Conservation (phyloP, 2,888 invertebrate genomes). For the Diarsia mendica region DNA sequence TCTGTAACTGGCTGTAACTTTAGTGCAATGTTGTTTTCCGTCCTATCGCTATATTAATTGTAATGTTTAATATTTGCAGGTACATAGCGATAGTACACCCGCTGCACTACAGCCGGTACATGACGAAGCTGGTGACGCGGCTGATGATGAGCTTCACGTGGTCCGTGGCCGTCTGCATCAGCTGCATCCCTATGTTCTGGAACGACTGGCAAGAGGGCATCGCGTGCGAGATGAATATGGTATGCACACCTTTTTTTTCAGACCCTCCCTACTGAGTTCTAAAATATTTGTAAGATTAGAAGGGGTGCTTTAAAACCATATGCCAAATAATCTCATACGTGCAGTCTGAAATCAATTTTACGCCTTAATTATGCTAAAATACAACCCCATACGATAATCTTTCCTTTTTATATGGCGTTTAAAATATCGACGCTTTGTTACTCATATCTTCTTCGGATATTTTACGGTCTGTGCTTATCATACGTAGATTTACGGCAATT, state of each 20-base stretch:
- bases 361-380: not conserved
- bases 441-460: slow-evolving; percentile 6
- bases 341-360: slow-evolving; percentile 2
- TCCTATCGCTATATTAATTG: not conserved
- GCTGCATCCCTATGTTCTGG: slow-evolving; percentile 94
- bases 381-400: not conserved
- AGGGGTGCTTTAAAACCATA: not conserved
- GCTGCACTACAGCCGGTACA: slow-evolving; percentile 93
- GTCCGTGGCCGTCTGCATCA: slow-evolving; percentile 92
- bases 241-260: slow-evolving; percentile 69
- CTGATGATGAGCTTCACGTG: slow-evolving; percentile 92
- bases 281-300: not conserved
- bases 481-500: slow-evolving; percentile 21
- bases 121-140: slow-evolving; percentile 92
- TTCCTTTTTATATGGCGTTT: not conserved
- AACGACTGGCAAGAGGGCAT: slow-evolving; percentile 92
- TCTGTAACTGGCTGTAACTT: not conserved
- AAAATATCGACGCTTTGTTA: not conserved
- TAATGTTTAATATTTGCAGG: slow-evolving; percentile 75
- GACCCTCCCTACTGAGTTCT: not conserved
- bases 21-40: not conserved
- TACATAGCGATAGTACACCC: slow-evolving; percentile 95
- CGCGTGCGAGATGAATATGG: slow-evolving; percentile 93
- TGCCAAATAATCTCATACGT: not conserved
- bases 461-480: not conserved